Evolutionary conservation across 2,797 vertebrate species (phyloP), one percentile per base, ranked within the genome.

Genomic region (Semotilus atromaculatus): DNA sequence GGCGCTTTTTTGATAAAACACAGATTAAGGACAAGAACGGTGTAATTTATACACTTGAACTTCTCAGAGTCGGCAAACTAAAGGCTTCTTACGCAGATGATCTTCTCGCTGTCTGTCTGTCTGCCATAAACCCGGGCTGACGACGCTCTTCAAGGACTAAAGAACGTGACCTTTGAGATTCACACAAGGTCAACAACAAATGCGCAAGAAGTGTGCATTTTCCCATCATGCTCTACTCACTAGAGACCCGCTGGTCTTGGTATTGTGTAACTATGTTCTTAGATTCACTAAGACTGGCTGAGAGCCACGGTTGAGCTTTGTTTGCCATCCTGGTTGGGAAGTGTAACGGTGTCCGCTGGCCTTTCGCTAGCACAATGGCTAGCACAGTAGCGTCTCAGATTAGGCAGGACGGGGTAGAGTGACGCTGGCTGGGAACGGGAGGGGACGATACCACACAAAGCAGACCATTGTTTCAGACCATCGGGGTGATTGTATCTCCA

Each of bases 311-410:
- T 43, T 10, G 18, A 87, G 81, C 84, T 89, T 87, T 86, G 86
- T 88, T 88, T 90, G 90, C 89, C 87, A 91, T 92, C 83, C 51
- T 85, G 90, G 89, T 91, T 90, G 91, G 91, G 90, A 93, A 91
- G 91, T 90, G 87, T 88, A 94, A 93, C 90, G 86, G 68, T 89
- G 92, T 92, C 91, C 89, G 11, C 86, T 95, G 92, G 88, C 95
- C 93, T 95, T 96, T 81, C 14, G 89, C 89, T 86, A 85, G 83
- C 92, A 95, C 94, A 96, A 95, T 93, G 93, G 91, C 90, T 86
- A 84, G 91, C 90, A 94, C 91, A 95, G 94, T 93, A 89, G 90
- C 89, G 91, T 91, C 90, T 90, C 89, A 84, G 62, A 88, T 87
- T 11, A 34, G n/a, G 87, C 80, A 81, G 88, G 89, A 90, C 90